Evolutionary conservation across 2,113 vertebrate genomes (phyloP).

Genomic region (Perognathus longimembris): DNA sequence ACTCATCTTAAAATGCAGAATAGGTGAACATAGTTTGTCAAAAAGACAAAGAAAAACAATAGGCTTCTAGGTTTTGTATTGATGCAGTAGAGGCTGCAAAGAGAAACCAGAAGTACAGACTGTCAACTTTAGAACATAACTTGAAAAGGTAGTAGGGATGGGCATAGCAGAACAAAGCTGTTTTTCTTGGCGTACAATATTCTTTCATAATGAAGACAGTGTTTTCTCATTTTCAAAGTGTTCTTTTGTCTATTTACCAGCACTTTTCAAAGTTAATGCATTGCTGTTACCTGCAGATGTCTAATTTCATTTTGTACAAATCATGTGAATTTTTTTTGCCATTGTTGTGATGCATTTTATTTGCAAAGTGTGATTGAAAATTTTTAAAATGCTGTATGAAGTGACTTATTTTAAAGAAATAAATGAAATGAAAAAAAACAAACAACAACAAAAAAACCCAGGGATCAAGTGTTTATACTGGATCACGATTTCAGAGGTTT

Average conservation of each 20-base stretch:
- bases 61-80: not conserved
- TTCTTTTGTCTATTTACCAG: constrained; percentile 50
- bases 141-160: constrained; percentile 30
- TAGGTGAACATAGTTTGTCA: constrained; percentile 14
- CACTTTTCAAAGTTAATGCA: constrained; percentile 13
- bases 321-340: constrained; percentile 42
- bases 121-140: not conserved
- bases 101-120: constrained; percentile 1
- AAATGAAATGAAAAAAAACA: constrained; percentile 80
- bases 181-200: constrained; percentile 33
- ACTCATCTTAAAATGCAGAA: constrained; percentile 36
- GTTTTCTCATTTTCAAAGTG: constrained; percentile 61
- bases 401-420: constrained; percentile 75
- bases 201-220: constrained; percentile 49
- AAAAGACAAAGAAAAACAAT: not conserved
- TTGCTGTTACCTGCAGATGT: constrained; percentile 68
- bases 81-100: not conserved
- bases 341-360: constrained; percentile 71
- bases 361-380: constrained; percentile 67
- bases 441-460: too few species aligned
- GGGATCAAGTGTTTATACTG: too few species aligned
- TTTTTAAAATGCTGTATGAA: constrained; percentile 69
- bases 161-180: constrained; percentile 12
- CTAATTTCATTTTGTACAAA: constrained; percentile 52
- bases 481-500: too few species aligned